Base-by-base conservation (phyloP, 2,113 vertebrate genomes). In the Menidia beryllina region DNA sequence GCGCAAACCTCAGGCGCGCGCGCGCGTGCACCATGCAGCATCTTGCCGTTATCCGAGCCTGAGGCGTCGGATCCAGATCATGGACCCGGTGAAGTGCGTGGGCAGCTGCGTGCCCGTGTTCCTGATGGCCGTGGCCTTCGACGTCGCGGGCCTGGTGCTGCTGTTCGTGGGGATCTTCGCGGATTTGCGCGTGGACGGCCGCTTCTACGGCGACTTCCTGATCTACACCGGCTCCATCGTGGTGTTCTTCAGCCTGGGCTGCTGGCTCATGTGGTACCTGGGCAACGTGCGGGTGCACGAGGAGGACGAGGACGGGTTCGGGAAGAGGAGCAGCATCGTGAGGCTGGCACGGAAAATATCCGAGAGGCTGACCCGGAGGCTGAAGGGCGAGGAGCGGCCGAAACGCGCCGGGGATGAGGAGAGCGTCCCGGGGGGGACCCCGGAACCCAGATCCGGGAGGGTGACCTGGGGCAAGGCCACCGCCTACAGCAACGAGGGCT, bases 221-320 rank as follows among this genome's bases (percentile, higher is more conserved):
- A 0, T 92, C 8, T n/a, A n/a, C n/a, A n/a, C n/a, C n/a, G n/a
- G n/a, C n/a, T n/a, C n/a, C n/a, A n/a, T n/a, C n/a, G n/a, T n/a
- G n/a, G 13, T 93, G 12, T 93, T 94, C 84, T 1, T 53, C 57
- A 93, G 93, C 67, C 59, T 93, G 60, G 84, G 41, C 57, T 70
- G 50, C 45, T 94, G 94, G 94, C 41, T 94, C 38, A 77, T 92
- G 80, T 94, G 94, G 94, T 93, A 93, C 79, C 59, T 86, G 48
- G 90, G 92, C 0, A 94, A 94, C 88, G 57, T 94, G 12, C 80
- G 20, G 19, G 78, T 86, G 17, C 14, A 75, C 5, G 70, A 64
- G 4, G 61, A 75, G 3, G 55, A 68, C 10, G 7, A 26, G 2
- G 55, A 68, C 10, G 7, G 25, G 2, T 0, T 2, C 11, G 45